These are phyloP conservation scores for Dendrophyllia cribrosa DNA, from an alignment of 64 coral and sea anemone species.

Conservation along the genomic window DNA sequence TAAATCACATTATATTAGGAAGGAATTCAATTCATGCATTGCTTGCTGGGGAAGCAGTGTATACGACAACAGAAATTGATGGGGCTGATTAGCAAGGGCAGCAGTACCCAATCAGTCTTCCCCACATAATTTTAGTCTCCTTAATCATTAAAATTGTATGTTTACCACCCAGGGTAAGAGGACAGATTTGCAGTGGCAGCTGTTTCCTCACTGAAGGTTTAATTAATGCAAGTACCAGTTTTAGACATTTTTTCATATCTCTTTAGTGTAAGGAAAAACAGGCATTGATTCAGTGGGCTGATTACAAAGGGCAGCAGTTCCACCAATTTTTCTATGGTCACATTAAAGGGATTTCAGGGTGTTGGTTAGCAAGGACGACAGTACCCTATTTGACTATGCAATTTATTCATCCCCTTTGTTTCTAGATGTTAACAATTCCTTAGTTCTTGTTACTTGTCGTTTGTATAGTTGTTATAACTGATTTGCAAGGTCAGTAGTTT, in stretches of 20 bases:
- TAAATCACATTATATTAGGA: too few species aligned
- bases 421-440: too few species aligned
- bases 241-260: neutral
- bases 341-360: neutral
- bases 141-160: too few species aligned
- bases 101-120: neutral
- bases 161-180: too few species aligned
- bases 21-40: too few species aligned
- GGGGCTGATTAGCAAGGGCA: conserved; percentile 8
- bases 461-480: neutral
- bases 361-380: neutral
- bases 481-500: conserved; percentile 8
- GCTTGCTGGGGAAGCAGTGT: too few species aligned
- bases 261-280: neutral
- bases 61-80: too few species aligned
- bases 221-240: too few species aligned
- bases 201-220: too few species aligned
- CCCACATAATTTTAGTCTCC: too few species aligned
- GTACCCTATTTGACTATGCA: neutral
- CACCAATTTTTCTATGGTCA: neutral
- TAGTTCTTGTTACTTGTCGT: neutral
- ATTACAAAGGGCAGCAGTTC: neutral
- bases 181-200: too few species aligned
- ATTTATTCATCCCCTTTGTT: neutral
- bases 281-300: neutral